Evolutionary conservation across 1,140 invertebrate species (phyloP), one percentile per base, ranked within the genome.

Genomic region (Apocrypta bakeri): DNA sequence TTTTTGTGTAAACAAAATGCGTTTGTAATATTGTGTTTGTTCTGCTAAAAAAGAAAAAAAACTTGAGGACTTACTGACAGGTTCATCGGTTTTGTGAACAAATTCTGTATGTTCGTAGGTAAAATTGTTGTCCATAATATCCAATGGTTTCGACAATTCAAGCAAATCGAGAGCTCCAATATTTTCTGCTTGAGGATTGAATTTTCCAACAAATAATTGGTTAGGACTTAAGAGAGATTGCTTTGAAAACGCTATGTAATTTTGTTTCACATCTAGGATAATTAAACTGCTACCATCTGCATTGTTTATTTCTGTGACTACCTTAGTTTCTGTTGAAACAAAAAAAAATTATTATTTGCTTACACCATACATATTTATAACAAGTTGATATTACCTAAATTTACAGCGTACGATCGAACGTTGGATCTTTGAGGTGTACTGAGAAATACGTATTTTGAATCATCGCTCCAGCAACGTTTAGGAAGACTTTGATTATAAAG

Each of bases 401-500:
- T 90, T 24, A 95, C 88, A 21, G 94, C 87, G 86, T 95, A 96
- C 12, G 93, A 93, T 83, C 93, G 93, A 0, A 94, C 89, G 84
- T 93, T 93, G 84, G 92, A 93, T 85, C 93, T 92, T 88, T 96
- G 96, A 33, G 93, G 91, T 1, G 95, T 95, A 66, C 94, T 94
- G 2, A 97, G 90, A 14, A 97, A 87, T 17, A 97, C 78, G 75
- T 94, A 92, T 61, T 92, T 91, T 8, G 93, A 94, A 87, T 96
- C 94, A 12, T 86, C 87, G 12, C 94, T 93, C 93, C 95, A 97
- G 84, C 95, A 95, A n/a, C 93, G 90, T 66, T 87, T 88, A 0
- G 94, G 93, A 78, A 97, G 89, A n/a, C 85, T 86, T 33, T 86
- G 89, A 85, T 91, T 92, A 87, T 94, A 96, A 11, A 96, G 85